phyloP scores from a whole-genome alignment of 2,888 invertebrate species.

The Bursaphelenchus okinawaensis region DNA sequence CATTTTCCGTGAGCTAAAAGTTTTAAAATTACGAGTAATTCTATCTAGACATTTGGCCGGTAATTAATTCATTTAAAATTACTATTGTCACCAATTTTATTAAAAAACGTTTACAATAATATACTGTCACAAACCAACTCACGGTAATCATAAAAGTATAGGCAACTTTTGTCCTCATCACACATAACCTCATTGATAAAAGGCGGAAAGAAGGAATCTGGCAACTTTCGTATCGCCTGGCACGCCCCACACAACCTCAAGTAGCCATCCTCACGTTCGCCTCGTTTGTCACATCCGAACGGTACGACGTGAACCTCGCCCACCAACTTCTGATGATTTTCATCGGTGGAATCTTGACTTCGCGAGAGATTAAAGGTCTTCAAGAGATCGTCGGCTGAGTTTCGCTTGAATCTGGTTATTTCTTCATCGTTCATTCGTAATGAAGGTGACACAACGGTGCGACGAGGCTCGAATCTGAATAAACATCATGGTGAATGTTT shows the following conservation, averaged over 20 bases:
- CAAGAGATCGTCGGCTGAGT: slow-evolving; percentile 28
- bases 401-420: slow-evolving; percentile 23
- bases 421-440: slow-evolving; percentile 34
- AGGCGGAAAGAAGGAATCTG: slow-evolving; percentile 57
- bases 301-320: slow-evolving; percentile 57
- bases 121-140: background rate
- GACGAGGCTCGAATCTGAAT: slow-evolving; percentile 40
- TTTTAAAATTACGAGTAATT: background rate
- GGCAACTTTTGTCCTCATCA: slow-evolving; percentile 57
- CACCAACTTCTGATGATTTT: slow-evolving; percentile 11
- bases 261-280: slow-evolving; percentile 56
- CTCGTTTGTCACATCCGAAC: slow-evolving; percentile 57
- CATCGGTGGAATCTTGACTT: slow-evolving; percentile 15
- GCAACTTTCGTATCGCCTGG: slow-evolving; percentile 53
- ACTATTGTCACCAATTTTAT: slow-evolving; percentile 10
- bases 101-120: slow-evolving; percentile 1
- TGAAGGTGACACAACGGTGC: slow-evolving; percentile 48
- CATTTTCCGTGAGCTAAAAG: slow-evolving; percentile 58
- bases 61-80: too few relatives aligned
- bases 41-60: background rate
- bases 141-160: slow-evolving; percentile 51
- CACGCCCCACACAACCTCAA: slow-evolving; percentile 56
- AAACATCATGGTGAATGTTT: too few relatives aligned
- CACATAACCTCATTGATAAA: slow-evolving; percentile 58
- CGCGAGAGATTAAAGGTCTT: slow-evolving; percentile 27